phyloP scores from a whole-genome alignment of 1,140 invertebrate species.

The Nasonia vitripennis region DNA sequence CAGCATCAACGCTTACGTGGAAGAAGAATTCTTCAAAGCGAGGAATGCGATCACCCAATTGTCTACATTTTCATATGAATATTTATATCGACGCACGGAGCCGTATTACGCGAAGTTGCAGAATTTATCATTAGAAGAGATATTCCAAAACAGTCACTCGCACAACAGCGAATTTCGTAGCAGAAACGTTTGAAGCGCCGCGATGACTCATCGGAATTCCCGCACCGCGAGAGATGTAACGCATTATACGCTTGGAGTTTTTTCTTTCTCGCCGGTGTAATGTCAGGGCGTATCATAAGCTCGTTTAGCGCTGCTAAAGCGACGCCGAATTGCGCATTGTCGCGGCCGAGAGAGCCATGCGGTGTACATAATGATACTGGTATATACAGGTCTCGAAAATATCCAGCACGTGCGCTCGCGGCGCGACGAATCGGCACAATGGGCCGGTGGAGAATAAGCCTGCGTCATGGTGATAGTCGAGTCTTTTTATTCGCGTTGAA shows the following conservation, averaged over 20 bases:
- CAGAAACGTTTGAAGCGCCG: slow-evolving; percentile 10
- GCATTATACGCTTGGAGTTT: background rate
- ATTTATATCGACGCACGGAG: background rate
- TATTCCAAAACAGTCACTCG: background rate
- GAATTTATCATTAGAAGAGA: slow-evolving; percentile 11
- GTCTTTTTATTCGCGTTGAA: background rate
- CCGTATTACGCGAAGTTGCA: background rate
- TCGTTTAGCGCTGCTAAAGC: slow-evolving; percentile 2
- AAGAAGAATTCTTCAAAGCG: too few relatives aligned
- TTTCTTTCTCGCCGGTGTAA: background rate
- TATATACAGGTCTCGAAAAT: background rate
- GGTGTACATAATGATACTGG: background rate
- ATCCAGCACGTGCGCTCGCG: background rate
- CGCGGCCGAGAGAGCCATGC: background rate
- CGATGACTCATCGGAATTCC: slow-evolving; percentile 39
- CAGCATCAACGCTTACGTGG: background rate
- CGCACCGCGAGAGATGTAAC: slow-evolving; percentile 10
- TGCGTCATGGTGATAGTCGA: background rate
- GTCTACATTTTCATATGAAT: too few relatives aligned
- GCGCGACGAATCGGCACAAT: background rate
- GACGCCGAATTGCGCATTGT: background rate
- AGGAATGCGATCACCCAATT: too few relatives aligned
- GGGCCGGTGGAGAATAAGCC: background rate
- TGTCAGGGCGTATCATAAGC: slow-evolving; percentile 17
- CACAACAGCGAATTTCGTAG: background rate